These are phyloP conservation scores for Rhaphigaster nebulosa DNA, from an alignment of 2,888 invertebrate genomes.

Conservation along the genomic window DNA sequence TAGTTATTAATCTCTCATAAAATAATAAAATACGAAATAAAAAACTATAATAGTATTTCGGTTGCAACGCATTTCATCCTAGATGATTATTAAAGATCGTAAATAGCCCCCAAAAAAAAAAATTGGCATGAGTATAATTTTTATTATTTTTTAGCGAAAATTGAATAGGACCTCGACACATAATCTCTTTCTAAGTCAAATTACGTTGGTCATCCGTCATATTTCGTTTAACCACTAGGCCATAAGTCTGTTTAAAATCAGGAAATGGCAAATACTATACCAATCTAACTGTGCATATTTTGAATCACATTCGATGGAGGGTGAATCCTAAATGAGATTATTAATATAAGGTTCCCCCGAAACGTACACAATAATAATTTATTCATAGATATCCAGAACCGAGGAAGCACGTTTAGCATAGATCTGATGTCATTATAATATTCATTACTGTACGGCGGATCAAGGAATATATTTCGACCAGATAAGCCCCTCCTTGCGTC, in stretches of 20 bases:
- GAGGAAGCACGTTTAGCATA: not conserved
- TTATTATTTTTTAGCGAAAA: too few relatives aligned
- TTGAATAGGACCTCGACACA: too few relatives aligned
- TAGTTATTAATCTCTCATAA: too few relatives aligned
- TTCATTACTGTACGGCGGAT: not conserved
- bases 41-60: too few relatives aligned
- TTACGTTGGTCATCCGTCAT: not conserved
- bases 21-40: too few relatives aligned
- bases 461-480: not conserved
- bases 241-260: not conserved
- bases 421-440: conserved; percentile 21
- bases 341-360: not conserved
- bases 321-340: not conserved
- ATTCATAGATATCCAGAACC: not conserved
- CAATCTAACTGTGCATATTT: not conserved
- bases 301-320: not conserved
- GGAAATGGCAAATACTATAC: not conserved
- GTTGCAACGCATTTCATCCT: too few relatives aligned
- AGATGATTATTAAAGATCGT: too few relatives aligned
- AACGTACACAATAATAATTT: conserved; percentile 17
- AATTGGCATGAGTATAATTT: too few relatives aligned
- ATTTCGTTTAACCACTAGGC: not conserved
- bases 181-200: too few relatives aligned
- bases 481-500: not conserved
- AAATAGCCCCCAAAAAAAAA: too few relatives aligned